Conservation (phyloP, 2,113 vertebrate genomes). For the Plestiodon gilberti region DNA sequence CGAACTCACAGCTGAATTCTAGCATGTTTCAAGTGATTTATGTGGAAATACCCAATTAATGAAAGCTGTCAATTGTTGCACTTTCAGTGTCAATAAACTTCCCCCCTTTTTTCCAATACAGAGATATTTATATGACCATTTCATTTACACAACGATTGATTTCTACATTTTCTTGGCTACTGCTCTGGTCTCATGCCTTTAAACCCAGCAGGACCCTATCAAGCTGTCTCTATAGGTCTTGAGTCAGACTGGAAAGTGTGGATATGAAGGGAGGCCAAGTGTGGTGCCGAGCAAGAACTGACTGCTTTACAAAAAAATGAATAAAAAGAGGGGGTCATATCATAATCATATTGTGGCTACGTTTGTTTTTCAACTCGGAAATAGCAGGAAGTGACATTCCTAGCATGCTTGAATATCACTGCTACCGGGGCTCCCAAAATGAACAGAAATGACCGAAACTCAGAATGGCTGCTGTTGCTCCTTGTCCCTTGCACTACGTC, state of each 20-base stretch:
- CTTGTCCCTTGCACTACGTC: too few species aligned
- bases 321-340: not conserved
- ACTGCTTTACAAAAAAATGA: not conserved
- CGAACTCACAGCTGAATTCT: slow-evolving; percentile 56
- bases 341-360: not conserved
- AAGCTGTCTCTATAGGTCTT: not conserved
- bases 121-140: not conserved
- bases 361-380: too few species aligned
- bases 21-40: slow-evolving; percentile 32
- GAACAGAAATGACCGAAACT: too few species aligned
- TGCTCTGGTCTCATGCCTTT: not conserved
- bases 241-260: not conserved
- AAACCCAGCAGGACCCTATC: not conserved
- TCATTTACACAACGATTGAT: not conserved
- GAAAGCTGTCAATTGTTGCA: slow-evolving; percentile 21
- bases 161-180: not conserved
- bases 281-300: too few species aligned
- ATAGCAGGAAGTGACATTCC: too few species aligned
- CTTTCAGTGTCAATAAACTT: not conserved
- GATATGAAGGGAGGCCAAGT: not conserved
- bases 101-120: not conserved
- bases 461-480: too few species aligned
- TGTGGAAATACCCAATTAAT: slow-evolving; percentile 16
- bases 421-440: too few species aligned
- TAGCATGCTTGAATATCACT: too few species aligned